Evolutionary conservation across 2,888 invertebrate species (phyloP), one percentile per base, ranked within the genome.

Genomic region (Busseola fusca): DNA sequence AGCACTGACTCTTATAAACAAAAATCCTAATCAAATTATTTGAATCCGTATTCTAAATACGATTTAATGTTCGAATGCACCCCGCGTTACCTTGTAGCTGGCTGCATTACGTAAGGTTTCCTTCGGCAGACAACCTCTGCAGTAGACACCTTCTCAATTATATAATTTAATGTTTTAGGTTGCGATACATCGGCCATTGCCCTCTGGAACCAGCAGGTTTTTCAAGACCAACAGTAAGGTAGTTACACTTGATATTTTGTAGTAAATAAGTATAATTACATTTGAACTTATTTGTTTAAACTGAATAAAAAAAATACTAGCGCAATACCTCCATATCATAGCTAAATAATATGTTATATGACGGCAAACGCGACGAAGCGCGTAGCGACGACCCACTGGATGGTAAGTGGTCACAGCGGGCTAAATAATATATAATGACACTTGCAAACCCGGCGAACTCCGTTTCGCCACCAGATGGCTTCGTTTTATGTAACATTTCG

Each of bases 131-230:
- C n/a, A n/a, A n/a, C n/a, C n/a, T n/a, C n/a, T n/a, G n/a, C n/a
- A n/a, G n/a, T n/a, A n/a, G n/a, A n/a, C n/a, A n/a, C 45, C 45
- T 21, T 18, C 27, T 56, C 30, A 30, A 30, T 30, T 1, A 18
- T 48, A 63, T 27, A 16, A 30, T 30, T 37, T 25, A 0, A 45
- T 64, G 27, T 92, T 92, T 68, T 88, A 95, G 95, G 76, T 85
- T 95, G 72, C 90, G 89, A 67, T 94, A 93, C 73, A 94, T 95
- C 70, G 90, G 91, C 0, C 95, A 95, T 78, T 95, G 95, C 76
- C 80, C 91, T n/a, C 21, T 84, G 58, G 89, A 92, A 74, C 89
- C 91, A 54, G 82, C 84, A 63, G 76, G 52, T 14, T 58, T 68
- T 16, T 71, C 58, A n/a, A 80, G 63, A 18, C n/a, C 1, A 50